Evolutionary conservation across 2,888 invertebrate genomes (phyloP), one percentile per base, ranked within the genome.

Genomic region (Metopia argyrocephala): DNA sequence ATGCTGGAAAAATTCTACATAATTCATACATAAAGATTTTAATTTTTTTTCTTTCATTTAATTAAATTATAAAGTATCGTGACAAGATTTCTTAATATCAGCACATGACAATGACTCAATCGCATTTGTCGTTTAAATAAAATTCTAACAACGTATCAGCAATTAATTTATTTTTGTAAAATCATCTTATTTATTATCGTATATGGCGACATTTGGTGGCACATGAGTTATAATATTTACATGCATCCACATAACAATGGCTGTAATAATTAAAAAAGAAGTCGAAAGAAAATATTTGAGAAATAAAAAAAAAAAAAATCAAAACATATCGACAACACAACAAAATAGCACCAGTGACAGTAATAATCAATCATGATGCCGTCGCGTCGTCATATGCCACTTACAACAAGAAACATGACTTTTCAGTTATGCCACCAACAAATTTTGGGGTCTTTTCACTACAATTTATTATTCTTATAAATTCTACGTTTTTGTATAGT

Each of bases 141-240:
- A 66, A 59, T 52, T 27, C 25, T 52, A 21, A 27, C 1, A 66
- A 75, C 45, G 75, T 66, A 6, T 5, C 9, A 25, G 2, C 27
- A 5, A 66, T 52, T 59, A 66, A 75, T 12, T 38, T 38, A n/a
- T 56, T 75, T 66, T 68, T 76, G 73, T 28, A 57, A 18, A 73
- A 73, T 76, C 76, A 80, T 73, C 25, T 15, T 71, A 28, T 12
- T 38, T 38, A 38, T 38, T n/a, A n/a, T n/a, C n/a, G n/a, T n/a
- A n/a, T n/a, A 69, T 78, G 78, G 78, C 70, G 81, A 74, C 81
- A 81, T 78, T 81, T 81, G 81, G 74, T 78, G 81, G 69, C 81
- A 70, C 52, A 69, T 56, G 38, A 52, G 21, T 56, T 62, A 5
- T 12, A 52, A 28, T 54, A 66, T 66, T 74, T 70, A 54, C 48